A percentile compares a stretch with the other conserved stretches of the same genome.
phyloP scores from a whole-genome alignment of 92 coral and sea anemone species.

The Zoanthus sansibaricus region DNA sequence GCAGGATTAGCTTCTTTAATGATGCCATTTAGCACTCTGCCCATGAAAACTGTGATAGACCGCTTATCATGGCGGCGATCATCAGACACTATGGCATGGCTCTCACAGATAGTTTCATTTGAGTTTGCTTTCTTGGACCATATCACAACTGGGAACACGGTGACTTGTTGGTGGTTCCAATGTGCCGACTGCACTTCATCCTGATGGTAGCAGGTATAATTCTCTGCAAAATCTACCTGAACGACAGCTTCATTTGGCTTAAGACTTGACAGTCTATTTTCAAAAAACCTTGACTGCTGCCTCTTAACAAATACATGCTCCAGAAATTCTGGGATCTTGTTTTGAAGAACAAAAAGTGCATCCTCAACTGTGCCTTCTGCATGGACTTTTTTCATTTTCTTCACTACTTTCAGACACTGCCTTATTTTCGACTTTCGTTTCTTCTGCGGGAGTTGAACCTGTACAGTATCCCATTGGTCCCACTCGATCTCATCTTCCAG shows the following conservation, averaged over 20 bases:
- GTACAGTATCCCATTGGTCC: slow-evolving; percentile 62
- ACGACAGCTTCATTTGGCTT: slow-evolving; percentile 55
- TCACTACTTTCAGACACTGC: slow-evolving; percentile 35
- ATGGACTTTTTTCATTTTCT: slow-evolving; percentile 55
- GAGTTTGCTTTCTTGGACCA: slow-evolving; percentile 42
- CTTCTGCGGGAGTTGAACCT: slow-evolving; percentile 24
- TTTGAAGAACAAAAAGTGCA: slow-evolving; percentile 32
- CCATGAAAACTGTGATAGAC: slow-evolving; percentile 56
- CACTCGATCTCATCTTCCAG: slow-evolving; percentile 34
- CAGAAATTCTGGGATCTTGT: slow-evolving; percentile 31
- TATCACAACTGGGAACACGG: slow-evolving; percentile 45
- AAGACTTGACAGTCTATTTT: slow-evolving; percentile 41
- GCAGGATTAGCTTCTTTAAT: not conserved
- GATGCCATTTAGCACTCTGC: slow-evolving; percentile 4
- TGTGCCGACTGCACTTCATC: slow-evolving; percentile 64
- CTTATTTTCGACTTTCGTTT: slow-evolving; percentile 22
- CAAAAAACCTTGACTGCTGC: slow-evolving; percentile 60
- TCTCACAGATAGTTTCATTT: slow-evolving; percentile 37
- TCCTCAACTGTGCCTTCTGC: slow-evolving; percentile 55
- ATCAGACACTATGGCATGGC: slow-evolving; percentile 57
- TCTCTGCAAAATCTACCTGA: slow-evolving; percentile 66
- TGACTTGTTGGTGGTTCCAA: slow-evolving; percentile 63
- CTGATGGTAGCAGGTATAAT: slow-evolving; percentile 51
- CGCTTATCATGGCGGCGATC: slow-evolving; percentile 54
- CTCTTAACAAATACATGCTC: slow-evolving; percentile 56